These are phyloP conservation scores for Parotocinclus haroldoi DNA, from an alignment of 2,797 vertebrate species.

Conservation along the genomic window DNA sequence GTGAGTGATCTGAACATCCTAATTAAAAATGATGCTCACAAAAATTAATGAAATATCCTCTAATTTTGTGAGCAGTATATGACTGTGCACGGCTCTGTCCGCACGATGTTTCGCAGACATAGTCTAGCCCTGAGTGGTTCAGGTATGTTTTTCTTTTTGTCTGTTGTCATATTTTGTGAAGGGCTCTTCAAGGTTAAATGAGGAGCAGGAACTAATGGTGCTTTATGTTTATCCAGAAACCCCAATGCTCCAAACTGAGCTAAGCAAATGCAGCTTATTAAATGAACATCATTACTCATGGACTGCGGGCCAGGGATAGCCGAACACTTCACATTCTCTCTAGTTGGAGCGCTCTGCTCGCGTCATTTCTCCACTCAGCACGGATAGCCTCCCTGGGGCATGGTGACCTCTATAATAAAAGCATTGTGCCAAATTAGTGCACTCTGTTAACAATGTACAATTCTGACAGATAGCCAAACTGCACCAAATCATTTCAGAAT, in stretches of 20 bases:
- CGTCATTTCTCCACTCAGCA: neutral
- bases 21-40: too few relatives aligned
- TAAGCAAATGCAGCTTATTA: constrained; percentile 25
- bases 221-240: constrained; percentile 7
- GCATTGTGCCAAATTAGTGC: neutral
- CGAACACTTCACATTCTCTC: neutral
- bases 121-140: neutral
- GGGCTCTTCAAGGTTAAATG: constrained; percentile 15
- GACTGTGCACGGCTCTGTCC: neutral
- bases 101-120: neutral
- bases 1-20: constrained; percentile 1
- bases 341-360: constrained; percentile 1
- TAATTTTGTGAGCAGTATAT: too few relatives aligned
- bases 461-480: too few relatives aligned
- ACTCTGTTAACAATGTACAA: neutral
- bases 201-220: constrained; percentile 11
- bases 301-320: constrained; percentile 13
- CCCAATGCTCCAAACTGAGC: neutral
- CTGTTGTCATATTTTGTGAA: neutral
- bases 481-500: too few relatives aligned
- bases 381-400: neutral
- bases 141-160: neutral
- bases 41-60: too few relatives aligned
- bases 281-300: constrained; percentile 21
- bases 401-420: constrained; percentile 1